Base-by-base conservation (phyloP, 2,888 invertebrate species). In the Stramonita haemastoma region DNA sequence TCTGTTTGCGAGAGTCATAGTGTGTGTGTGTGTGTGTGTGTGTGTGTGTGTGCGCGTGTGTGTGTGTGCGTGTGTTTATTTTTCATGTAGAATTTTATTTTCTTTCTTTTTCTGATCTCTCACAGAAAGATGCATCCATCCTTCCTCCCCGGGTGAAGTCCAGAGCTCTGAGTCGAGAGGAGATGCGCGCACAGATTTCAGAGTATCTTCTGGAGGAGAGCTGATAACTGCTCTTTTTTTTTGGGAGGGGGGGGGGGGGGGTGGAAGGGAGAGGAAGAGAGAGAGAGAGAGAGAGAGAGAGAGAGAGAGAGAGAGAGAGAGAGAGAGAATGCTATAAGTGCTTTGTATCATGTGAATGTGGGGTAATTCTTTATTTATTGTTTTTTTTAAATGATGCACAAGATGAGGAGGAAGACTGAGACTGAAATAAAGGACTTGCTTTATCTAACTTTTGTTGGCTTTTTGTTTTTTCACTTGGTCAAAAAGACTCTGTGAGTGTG, bases 101-200 rank as follows among this genome's bases (percentile, higher is more conserved):
- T 46, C n/a, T n/a, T n/a, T n/a, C n/a, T 22, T 36, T 34, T 32
- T 19, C 17, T 2, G 34, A 6, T 56, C 22, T 89, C 26, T 83
- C 32, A 29, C 88, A 90, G 89, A 87, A 66, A 34, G 81, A 87
- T 17, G 66, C 60, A 19, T 22, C 73, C 11, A 46, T 83, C 13
- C 36, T 60, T 13, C 84, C 88, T 4, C 81, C 86, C 70, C 11
- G 83, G 19, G 87, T 88, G 19, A 84, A 89, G n/a, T 36, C 77
- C 6, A 36, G 73, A 34, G 46, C 34, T 11, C 26, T 73, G 29
- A 77, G 81, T n/a, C 56, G 77, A 0, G 87, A 91, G 70, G 91
- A 91, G 83, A 93, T 93, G 93, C 92, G 91, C 83, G 86, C 90
- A 36, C 92, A 93, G 85, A 93, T 94, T 46, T 84, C 92, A 46